These are phyloP conservation scores for Spodoptera littoralis DNA, from an alignment of 2,888 invertebrate species.

Conservation along the genomic window DNA sequence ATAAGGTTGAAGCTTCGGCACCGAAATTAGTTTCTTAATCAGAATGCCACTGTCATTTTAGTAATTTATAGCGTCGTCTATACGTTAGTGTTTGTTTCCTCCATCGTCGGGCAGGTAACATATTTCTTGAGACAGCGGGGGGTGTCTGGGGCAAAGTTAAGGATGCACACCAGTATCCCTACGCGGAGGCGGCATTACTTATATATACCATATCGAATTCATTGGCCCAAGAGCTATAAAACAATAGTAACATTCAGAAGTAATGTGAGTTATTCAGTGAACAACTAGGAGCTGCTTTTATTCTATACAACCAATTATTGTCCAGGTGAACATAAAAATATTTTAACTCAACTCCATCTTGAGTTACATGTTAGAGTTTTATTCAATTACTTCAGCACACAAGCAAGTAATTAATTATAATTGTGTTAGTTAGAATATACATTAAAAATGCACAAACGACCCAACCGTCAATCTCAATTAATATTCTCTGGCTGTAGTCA, in stretches of 20 bases:
- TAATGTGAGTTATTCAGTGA: background rate
- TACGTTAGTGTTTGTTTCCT: conserved; percentile 83
- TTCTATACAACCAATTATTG: background rate
- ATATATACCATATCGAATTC: conserved; percentile 59
- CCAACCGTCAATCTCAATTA: conserved; percentile 43
- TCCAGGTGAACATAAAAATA: too few relatives aligned
- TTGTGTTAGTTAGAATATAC: conserved; percentile 15
- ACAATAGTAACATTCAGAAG: conserved; percentile 42
- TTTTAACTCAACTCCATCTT: too few relatives aligned
- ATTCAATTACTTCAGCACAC: too few relatives aligned
- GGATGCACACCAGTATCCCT: conserved; percentile 68
- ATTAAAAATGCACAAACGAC: conserved; percentile 43
- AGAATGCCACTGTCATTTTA: conserved; percentile 77
- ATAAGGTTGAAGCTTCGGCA: conserved; percentile 64
- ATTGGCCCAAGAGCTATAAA: conserved; percentile 48
- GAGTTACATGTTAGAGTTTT: too few relatives aligned
- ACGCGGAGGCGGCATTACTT: conserved; percentile 41
- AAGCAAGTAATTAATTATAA: conserved; percentile 20
- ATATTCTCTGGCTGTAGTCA: conserved; percentile 48
- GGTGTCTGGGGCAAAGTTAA: conserved; percentile 75
- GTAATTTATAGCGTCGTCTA: conserved; percentile 81
- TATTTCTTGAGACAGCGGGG: conserved; percentile 80
- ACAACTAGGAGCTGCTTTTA: background rate
- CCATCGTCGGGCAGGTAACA: conserved; percentile 80
- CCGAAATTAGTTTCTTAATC: conserved; percentile 83